A percentile compares a stretch with the other conserved stretches of the same genome.
Evolutionary conservation across 2,113 vertebrate species (phyloP).

Genomic region (Oncorhynchus masou): DNA sequence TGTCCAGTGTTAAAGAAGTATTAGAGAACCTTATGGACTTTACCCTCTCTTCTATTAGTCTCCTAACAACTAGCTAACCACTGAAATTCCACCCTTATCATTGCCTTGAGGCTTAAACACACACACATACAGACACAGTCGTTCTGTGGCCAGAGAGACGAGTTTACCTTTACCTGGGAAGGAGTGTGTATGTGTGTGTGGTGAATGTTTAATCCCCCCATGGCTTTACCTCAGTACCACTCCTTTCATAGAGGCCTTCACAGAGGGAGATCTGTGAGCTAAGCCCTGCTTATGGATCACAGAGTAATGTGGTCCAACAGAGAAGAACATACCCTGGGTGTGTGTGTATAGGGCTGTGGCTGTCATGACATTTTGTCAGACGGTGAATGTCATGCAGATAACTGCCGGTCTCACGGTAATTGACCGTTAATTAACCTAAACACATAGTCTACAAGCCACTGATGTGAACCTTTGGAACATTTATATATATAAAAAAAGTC

Average conservation of each 20-base stretch:
- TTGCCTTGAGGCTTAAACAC: background rate
- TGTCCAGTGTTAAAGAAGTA: background rate
- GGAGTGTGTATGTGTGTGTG: constrained; percentile 7
- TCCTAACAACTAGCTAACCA: background rate
- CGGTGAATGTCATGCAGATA: too few relatives aligned
- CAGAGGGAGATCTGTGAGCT: background rate
- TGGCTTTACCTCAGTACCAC: constrained; percentile 1
- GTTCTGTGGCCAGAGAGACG: background rate
- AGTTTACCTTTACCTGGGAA: background rate
- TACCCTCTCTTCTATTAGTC: background rate
- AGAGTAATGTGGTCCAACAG: background rate
- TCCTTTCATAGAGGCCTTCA: constrained; percentile 6
- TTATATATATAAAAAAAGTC: too few relatives aligned
- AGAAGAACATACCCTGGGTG: background rate
- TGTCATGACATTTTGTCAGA: too few relatives aligned
- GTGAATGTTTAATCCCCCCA: constrained; percentile 44
- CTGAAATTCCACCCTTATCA: constrained; percentile 24
- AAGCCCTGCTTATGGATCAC: background rate
- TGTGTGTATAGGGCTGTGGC: background rate
- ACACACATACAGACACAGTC: too few relatives aligned
- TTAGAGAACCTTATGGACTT: constrained; percentile 9
- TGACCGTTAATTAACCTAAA: too few relatives aligned
- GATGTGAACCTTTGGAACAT: too few relatives aligned
- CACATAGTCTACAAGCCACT: too few relatives aligned
- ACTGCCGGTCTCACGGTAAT: too few relatives aligned